These are phyloP conservation scores for Trissolcus japonicus DNA, from an alignment of 2,888 invertebrate species.

Conservation along the genomic window DNA sequence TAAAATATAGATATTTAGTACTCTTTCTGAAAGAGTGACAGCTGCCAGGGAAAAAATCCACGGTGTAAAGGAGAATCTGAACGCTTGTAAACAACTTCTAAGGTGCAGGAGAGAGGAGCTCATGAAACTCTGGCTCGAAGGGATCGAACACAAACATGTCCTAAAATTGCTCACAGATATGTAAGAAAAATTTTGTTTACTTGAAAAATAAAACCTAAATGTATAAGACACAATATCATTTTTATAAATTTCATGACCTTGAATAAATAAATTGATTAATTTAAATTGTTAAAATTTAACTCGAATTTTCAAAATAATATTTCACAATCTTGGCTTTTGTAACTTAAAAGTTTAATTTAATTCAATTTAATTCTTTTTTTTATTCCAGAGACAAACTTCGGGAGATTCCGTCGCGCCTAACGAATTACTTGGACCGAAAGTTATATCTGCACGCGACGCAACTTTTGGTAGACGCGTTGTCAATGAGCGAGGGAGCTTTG, in stretches of 20 bases:
- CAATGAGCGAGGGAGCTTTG: conserved; percentile 83
- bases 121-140: conserved; percentile 94
- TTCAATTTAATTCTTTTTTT: not conserved
- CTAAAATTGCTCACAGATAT: conserved; percentile 92
- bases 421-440: conserved; percentile 82
- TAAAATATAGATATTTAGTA: conserved; percentile 86
- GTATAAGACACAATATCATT: too few relatives aligned
- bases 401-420: conserved; percentile 84
- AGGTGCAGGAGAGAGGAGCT: conserved; percentile 95
- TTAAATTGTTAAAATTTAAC: not conserved
- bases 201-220: too few relatives aligned
- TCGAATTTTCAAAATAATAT: too few relatives aligned
- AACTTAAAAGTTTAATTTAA: not conserved
- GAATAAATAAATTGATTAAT: not conserved
- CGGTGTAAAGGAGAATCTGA: conserved; percentile 87
- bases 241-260: too few relatives aligned
- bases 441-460: conserved; percentile 92
- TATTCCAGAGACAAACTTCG: conserved; percentile 83
- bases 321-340: not conserved
- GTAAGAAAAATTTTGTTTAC: conserved; percentile 79
- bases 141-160: conserved; percentile 96
- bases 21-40: conserved; percentile 86
- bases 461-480: conserved; percentile 84
- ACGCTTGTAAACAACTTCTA: conserved; percentile 89
- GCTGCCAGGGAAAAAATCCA: conserved; percentile 86